Conservation (phyloP, 2,797 vertebrate genomes). For the Triplophysa yarkandensis region DNA sequence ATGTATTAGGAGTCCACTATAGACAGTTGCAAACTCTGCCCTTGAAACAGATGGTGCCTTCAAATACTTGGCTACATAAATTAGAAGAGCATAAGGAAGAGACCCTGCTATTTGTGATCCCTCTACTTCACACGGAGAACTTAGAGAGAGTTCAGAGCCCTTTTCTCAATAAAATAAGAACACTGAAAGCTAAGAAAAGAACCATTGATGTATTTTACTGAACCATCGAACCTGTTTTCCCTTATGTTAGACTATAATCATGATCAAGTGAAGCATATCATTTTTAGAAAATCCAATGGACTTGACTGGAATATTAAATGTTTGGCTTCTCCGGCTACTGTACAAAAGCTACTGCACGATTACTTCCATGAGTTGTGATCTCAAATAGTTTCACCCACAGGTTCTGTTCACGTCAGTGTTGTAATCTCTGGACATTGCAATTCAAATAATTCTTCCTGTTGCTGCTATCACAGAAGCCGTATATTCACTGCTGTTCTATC, state of each 20-base stretch:
- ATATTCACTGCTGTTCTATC: background rate
- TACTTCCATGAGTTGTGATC: background rate
- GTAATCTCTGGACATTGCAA: background rate
- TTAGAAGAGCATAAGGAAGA: conserved; percentile 6
- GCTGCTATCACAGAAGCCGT: background rate
- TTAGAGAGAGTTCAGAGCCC: background rate
- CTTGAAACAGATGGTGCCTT: conserved; percentile 15
- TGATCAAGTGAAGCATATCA: background rate
- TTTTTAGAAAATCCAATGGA: background rate
- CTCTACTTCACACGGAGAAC: background rate
- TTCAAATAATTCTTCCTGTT: background rate
- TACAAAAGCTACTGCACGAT: background rate
- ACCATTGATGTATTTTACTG: background rate
- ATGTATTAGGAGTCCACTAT: background rate
- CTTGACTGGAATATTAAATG: background rate
- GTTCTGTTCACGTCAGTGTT: background rate
- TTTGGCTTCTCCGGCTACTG: background rate
- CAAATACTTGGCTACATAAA: background rate
- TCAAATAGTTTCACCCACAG: background rate
- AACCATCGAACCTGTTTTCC: background rate
- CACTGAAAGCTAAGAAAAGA: background rate
- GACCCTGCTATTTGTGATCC: conserved; percentile 5
- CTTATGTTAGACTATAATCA: background rate
- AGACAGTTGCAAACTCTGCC: background rate
- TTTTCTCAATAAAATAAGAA: background rate